A percentile compares a stretch with the other conserved stretches of the same genome.
Conservation (phyloP, 2,888 invertebrate species). For the Ophion costatus region DNA sequence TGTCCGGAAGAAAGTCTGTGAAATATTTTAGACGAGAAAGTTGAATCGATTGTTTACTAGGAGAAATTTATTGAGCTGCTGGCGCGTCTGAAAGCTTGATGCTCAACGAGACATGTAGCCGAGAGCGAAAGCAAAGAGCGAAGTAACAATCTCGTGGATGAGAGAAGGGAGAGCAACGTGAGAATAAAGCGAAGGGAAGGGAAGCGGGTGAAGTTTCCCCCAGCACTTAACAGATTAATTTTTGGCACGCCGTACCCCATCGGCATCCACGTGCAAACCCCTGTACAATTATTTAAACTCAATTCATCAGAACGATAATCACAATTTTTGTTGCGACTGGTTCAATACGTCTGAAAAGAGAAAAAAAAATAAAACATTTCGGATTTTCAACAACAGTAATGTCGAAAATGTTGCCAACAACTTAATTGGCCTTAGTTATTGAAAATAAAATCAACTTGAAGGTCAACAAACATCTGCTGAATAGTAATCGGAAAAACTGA, state of each 20-base stretch:
- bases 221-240: conserved; percentile 69
- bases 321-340: too few species aligned
- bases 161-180: conserved; percentile 21
- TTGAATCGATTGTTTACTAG: neutral
- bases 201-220: conserved; percentile 42
- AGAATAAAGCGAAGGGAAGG: conserved; percentile 41
- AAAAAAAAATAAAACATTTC: too few species aligned
- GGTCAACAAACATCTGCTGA: too few species aligned
- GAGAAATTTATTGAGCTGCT: neutral
- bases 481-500: too few species aligned
- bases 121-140: conserved; percentile 4
- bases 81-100: conserved; percentile 10
- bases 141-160: conserved; percentile 17
- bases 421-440: too few species aligned
- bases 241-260: conserved; percentile 43
- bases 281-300: neutral
- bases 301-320: too few species aligned
- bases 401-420: too few species aligned
- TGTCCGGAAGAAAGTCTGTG: too few species aligned
- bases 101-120: conserved; percentile 18
- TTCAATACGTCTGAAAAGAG: too few species aligned
- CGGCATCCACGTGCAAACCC: conserved; percentile 22
- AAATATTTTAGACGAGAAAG: neutral
- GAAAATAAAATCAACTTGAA: too few species aligned
- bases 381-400: too few species aligned